phyloP scores from a whole-genome alignment of 2,888 invertebrate species.

The Drosophila paracracens region DNA sequence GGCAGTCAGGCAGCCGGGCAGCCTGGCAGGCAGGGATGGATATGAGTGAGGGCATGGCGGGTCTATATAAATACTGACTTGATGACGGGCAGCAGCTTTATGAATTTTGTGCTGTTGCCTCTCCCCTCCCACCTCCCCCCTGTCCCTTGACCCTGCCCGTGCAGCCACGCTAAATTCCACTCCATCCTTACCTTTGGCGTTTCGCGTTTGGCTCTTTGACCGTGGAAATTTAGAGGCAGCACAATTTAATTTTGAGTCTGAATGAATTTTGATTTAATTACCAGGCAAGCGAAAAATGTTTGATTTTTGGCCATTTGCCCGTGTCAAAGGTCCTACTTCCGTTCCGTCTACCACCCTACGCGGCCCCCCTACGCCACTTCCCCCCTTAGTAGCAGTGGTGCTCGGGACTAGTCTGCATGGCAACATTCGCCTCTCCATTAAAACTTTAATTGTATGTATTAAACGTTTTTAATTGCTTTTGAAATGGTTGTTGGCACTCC shows the following conservation, averaged over 20 bases:
- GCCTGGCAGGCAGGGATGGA: not conserved
- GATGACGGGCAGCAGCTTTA: conserved; percentile 8
- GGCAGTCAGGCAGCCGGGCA: not conserved
- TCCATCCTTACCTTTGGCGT: conserved; percentile 1
- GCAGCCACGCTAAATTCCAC: not conserved
- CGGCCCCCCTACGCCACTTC: too few relatives aligned
- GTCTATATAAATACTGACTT: conserved; percentile 5
- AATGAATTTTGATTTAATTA: conserved; percentile 66
- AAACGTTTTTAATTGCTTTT: conserved; percentile 61
- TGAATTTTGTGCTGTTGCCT: conserved; percentile 18
- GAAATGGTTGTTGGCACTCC: conserved; percentile 52
- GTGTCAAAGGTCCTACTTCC: not conserved
- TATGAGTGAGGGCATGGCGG: not conserved
- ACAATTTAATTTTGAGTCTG: conserved; percentile 61
- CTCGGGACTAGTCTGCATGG: not conserved
- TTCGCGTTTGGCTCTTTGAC: not conserved
- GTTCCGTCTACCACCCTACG: not conserved
- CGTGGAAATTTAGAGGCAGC: conserved; percentile 36
- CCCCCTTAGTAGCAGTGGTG: not conserved
- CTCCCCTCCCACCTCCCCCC: not conserved
- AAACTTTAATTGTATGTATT: conserved; percentile 71
- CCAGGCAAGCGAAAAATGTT: conserved; percentile 47
- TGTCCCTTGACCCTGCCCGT: not conserved
- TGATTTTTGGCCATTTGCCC: conserved; percentile 49
- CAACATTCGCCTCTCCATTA: conserved; percentile 55